Percentiles rank a stretch among this genome's conserved stretches.
Conservation (phyloP, 2,888 invertebrate genomes). For the Xanthia togata region DNA sequence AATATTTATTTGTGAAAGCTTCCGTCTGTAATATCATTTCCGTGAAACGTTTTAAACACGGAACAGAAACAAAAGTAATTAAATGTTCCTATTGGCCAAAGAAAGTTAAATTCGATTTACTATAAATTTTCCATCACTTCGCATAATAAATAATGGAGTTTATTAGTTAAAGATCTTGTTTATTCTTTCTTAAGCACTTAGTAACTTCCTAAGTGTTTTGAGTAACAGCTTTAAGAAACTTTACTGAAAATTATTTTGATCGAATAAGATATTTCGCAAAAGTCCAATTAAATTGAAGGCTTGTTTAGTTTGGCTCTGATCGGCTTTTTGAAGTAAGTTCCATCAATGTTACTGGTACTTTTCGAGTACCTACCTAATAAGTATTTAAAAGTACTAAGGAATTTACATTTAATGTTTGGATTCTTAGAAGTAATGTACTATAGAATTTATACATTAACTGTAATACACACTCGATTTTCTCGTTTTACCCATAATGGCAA, state of each 20-base stretch:
- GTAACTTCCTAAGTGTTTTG: conserved; percentile 50
- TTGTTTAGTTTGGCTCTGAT: conserved; percentile 35
- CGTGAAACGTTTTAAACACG: conserved; percentile 7
- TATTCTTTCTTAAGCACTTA: conserved; percentile 56
- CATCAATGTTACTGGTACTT: conserved; percentile 20
- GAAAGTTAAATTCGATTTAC: conserved; percentile 53
- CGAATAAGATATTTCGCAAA: conserved; percentile 48
- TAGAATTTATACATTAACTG: neutral
- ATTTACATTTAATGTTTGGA: no score
- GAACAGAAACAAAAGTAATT: conserved; percentile 47
- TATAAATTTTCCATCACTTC: conserved; percentile 48
- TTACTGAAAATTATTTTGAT: conserved; percentile 48
- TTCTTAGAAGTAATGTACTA: neutral
- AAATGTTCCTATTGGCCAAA: conserved; percentile 31
- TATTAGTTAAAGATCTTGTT: conserved; percentile 55
- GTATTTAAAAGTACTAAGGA: neutral
- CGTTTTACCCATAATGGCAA: no score
- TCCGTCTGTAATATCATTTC: neutral
- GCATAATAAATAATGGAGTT: conserved; percentile 52
- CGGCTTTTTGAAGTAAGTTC: conserved; percentile 23
- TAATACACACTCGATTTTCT: no score
- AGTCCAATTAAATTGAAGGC: conserved; percentile 49
- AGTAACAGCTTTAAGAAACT: conserved; percentile 55
- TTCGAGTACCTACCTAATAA: neutral
- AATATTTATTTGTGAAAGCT: conserved; percentile 1